A percentile compares a stretch with the other conserved stretches of the same genome.
Evolutionary conservation across 2,797 vertebrate species (phyloP).

Genomic region (Rallus crepitans): DNA sequence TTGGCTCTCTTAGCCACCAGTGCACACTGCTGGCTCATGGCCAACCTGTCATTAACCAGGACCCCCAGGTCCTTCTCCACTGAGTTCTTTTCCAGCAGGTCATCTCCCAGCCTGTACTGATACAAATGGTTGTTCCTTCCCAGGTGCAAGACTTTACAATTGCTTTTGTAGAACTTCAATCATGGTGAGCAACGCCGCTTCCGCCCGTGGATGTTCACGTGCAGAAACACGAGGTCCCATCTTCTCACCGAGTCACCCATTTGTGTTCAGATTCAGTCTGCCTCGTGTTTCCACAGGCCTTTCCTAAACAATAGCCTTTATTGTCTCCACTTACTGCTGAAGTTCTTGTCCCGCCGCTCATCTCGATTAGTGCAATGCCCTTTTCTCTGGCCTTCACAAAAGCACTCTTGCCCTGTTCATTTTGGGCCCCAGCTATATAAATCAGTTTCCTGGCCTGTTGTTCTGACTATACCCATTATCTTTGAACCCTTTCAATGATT

Average conservation of each 20-base stretch:
- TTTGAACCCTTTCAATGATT: slow-evolving; percentile 59
- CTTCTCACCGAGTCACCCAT: neutral
- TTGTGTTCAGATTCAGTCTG: neutral
- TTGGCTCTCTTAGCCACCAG: too few species aligned
- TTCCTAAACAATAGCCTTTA: slow-evolving; percentile 32
- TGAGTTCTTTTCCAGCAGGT: too few species aligned
- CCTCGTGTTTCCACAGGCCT: neutral
- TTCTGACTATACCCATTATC: slow-evolving; percentile 55
- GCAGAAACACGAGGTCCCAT: neutral
- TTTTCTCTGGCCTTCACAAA: slow-evolving; percentile 47
- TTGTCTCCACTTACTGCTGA: slow-evolving; percentile 41
- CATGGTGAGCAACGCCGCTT: neutral
- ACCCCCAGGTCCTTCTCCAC: too few species aligned
- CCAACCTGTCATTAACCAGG: too few species aligned
- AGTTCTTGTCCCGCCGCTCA: neutral
- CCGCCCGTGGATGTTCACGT: neutral
- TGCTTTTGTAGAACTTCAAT: too few species aligned
- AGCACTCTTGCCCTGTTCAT: slow-evolving; percentile 36
- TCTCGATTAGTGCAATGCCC: slow-evolving; percentile 1
- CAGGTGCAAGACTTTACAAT: too few species aligned
- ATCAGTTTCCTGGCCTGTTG: slow-evolving; percentile 58
- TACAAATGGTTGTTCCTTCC: too few species aligned
- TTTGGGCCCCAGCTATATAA: slow-evolving; percentile 42
- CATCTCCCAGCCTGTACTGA: too few species aligned
- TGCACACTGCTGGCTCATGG: too few species aligned